Percentiles rank a stretch among this genome's conserved stretches.
Conservation (phyloP, 2,888 invertebrate genomes). For the Caenorhabditis panamensis region DNA sequence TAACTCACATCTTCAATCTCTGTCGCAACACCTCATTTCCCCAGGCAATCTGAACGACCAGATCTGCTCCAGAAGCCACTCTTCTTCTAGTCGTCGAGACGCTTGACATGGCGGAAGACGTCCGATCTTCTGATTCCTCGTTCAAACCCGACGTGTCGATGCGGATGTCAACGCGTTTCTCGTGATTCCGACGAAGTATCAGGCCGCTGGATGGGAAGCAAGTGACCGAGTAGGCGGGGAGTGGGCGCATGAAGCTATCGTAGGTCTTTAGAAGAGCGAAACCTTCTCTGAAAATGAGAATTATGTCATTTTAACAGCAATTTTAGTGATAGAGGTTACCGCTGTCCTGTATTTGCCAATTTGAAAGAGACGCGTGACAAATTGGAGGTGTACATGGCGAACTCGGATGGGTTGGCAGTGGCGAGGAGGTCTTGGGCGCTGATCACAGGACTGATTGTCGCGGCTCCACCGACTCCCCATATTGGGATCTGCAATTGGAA, state of each 20-base stretch:
- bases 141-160: slow-evolving; percentile 7
- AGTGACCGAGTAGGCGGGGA: slow-evolving; percentile 2
- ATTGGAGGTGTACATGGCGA: slow-evolving; percentile 3
- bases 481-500: no score
- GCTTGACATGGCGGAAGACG: slow-evolving; percentile 42
- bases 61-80: slow-evolving; percentile 25
- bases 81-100: slow-evolving; percentile 15
- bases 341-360: slow-evolving; percentile 9
- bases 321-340: slow-evolving; percentile 3
- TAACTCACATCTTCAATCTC: slow-evolving; percentile 43
- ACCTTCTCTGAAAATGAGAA: slow-evolving; percentile 38
- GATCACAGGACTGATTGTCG: background rate
- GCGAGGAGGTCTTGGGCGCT: background rate
- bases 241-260: slow-evolving; percentile 19
- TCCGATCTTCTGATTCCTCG: slow-evolving; percentile 11
- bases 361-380: slow-evolving; percentile 28
- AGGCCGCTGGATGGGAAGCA: slow-evolving; percentile 16
- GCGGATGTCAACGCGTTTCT: slow-evolving; percentile 26
- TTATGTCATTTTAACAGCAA: no score
- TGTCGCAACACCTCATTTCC: slow-evolving; percentile 36
- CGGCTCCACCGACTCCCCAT: slow-evolving; percentile 36
- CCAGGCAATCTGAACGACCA: slow-evolving; percentile 32
- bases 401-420: slow-evolving; percentile 22
- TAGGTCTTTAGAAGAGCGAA: slow-evolving; percentile 23
- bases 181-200: slow-evolving; percentile 3